Conservation (phyloP, 2,888 invertebrate genomes). For the Agrilus mali region DNA sequence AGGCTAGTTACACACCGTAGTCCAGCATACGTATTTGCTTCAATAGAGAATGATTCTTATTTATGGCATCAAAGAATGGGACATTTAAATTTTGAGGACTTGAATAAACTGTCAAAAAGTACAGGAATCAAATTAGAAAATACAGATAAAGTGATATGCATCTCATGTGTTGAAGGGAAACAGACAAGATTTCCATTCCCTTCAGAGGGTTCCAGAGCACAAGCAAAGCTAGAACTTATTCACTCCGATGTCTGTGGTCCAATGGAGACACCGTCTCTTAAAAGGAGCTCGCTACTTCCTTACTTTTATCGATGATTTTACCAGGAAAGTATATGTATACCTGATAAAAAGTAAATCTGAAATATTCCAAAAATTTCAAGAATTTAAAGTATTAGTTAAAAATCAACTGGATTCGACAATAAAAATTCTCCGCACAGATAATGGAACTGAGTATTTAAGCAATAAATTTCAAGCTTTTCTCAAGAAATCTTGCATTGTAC, state of each 20-base stretch:
- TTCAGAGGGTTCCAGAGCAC: constrained; percentile 9
- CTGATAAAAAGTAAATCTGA: constrained; percentile 6
- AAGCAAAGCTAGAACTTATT: constrained; percentile 13
- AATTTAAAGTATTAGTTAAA: constrained; percentile 6
- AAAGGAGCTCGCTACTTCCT: constrained; percentile 17
- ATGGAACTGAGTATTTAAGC: constrained; percentile 3
- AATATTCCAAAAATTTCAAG: constrained; percentile 2
- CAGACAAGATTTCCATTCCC: constrained; percentile 15
- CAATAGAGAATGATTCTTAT: constrained; percentile 1
- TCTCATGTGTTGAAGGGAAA: constrained; percentile 14
- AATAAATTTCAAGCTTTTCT: too few species aligned
- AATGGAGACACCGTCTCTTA: constrained; percentile 12
- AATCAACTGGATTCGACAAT: constrained; percentile 8
- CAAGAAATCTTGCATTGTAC: too few species aligned
- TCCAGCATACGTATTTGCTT: too few species aligned
- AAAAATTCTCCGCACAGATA: constrained; percentile 9
- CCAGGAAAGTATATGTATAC: constrained; percentile 8
- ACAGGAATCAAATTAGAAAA: constrained; percentile 12
- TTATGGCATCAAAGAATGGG: constrained; percentile 2
- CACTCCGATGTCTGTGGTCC: constrained; percentile 18
- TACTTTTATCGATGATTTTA: constrained; percentile 20
- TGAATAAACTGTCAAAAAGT: not conserved
- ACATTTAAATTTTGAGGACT: constrained; percentile 1
- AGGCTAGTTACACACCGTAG: not conserved
- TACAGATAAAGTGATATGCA: constrained; percentile 14